phyloP scores from a whole-genome alignment of 2,113 vertebrate species.

The Tringa solitaria region DNA sequence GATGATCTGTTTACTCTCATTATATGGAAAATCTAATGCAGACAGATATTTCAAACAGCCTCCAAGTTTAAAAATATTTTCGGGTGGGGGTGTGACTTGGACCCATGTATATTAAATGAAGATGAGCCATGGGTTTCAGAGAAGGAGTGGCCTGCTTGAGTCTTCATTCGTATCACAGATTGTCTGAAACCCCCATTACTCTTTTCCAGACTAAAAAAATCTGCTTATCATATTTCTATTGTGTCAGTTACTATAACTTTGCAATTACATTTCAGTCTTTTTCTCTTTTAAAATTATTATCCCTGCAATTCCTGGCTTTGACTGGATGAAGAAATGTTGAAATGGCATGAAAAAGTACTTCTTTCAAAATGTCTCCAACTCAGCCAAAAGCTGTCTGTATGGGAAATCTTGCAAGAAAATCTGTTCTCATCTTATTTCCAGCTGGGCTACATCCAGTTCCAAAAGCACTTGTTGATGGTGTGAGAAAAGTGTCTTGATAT shows the following conservation, averaged over 20 bases:
- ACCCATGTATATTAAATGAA: not conserved
- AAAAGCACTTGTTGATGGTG: slow-evolving; percentile 1
- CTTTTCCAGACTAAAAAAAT: not conserved
- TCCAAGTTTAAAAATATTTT: not conserved
- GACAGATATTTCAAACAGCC: not conserved
- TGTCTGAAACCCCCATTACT: not conserved
- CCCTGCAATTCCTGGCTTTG: not conserved
- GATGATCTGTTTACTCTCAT: not conserved
- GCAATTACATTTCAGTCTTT: not conserved
- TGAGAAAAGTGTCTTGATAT: not conserved
- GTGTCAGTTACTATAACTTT: not conserved
- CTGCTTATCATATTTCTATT: not conserved
- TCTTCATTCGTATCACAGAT: not conserved
- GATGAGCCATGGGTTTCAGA: not conserved
- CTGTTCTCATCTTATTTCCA: slow-evolving; percentile 28
- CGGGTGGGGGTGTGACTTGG: not conserved
- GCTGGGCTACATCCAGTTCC: slow-evolving; percentile 9
- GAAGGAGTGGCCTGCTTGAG: not conserved
- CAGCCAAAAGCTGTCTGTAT: not conserved
- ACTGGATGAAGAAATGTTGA: slow-evolving; percentile 8
- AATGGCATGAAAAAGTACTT: not conserved
- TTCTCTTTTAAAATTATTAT: not conserved
- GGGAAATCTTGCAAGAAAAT: slow-evolving; percentile 44
- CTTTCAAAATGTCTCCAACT: not conserved
- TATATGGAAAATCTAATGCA: not conserved